A percentile compares a stretch with the other conserved stretches of the same genome.
Evolutionary conservation across 2,113 vertebrate genomes (phyloP).

Genomic region (Monarcha castaneiventris): DNA sequence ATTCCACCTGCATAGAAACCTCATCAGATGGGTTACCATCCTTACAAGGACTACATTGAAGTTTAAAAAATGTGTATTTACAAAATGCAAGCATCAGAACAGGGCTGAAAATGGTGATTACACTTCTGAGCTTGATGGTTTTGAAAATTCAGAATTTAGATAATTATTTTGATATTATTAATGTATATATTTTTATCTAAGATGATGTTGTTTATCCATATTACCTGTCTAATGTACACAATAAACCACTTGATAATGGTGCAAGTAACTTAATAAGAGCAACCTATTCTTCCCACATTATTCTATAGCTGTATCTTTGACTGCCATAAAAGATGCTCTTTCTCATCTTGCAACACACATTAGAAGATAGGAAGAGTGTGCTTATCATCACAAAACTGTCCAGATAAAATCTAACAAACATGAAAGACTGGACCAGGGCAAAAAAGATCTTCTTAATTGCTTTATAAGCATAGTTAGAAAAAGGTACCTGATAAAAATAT

Average conservation of each 20-base stretch:
- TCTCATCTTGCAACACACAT: constrained; percentile 9
- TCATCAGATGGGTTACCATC: background rate
- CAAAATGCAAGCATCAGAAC: background rate
- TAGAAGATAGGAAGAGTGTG: constrained; percentile 3
- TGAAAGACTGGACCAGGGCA: background rate
- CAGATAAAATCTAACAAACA: constrained; percentile 40
- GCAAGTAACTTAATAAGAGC: background rate
- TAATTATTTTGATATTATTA: background rate
- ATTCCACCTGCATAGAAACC: background rate
- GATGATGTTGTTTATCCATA: background rate
- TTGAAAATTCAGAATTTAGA: background rate
- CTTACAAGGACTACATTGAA: background rate
- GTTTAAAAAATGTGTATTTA: background rate
- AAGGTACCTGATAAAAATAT: background rate
- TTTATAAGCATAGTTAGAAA: background rate
- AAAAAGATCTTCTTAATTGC: constrained; percentile 22
- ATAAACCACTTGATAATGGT: background rate
- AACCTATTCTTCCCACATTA: background rate
- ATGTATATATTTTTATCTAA: background rate
- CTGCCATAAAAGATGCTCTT: constrained; percentile 12
- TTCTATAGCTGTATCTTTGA: constrained; percentile 19
- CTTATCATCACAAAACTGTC: background rate
- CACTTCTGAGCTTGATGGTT: background rate
- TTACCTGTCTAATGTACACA: background rate
- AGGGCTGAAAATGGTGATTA: background rate